Evolutionary conservation across 2,888 invertebrate species (phyloP).

Genomic region (Branchellion lobata): DNA sequence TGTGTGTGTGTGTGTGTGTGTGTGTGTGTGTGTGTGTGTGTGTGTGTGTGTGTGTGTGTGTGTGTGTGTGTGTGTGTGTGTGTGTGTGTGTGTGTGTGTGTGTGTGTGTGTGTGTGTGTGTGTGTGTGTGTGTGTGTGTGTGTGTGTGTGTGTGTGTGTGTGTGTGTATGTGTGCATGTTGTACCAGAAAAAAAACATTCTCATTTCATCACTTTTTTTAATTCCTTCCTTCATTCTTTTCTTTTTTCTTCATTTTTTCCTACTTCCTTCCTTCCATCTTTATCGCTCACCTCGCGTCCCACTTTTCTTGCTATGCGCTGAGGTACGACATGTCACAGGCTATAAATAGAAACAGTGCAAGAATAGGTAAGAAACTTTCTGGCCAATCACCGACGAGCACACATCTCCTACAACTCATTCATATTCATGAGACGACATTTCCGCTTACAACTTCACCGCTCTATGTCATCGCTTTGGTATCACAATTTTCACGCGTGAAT

Average conservation of each 20-base stretch:
- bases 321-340: no score
- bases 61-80: constrained; percentile 23
- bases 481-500: no score
- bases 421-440: no score
- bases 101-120: neutral
- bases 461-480: no score
- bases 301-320: no score
- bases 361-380: no score
- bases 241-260: neutral
- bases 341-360: no score
- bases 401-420: no score
- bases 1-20: neutral
- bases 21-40: constrained; percentile 8
- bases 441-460: no score
- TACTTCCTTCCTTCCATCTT: neutral
- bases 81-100: neutral
- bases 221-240: neutral
- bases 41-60: constrained; percentile 23
- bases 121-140: constrained; percentile 13
- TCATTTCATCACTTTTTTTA: neutral
- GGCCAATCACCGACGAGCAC: no score
- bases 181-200: neutral
- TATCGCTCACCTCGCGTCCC: no score
- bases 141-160: neutral
- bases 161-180: neutral